Percentiles rank a stretch among this genome's conserved stretches.
Conservation (phyloP, 2,797 vertebrate species). For the Cryptoblepharus egeriae region DNA sequence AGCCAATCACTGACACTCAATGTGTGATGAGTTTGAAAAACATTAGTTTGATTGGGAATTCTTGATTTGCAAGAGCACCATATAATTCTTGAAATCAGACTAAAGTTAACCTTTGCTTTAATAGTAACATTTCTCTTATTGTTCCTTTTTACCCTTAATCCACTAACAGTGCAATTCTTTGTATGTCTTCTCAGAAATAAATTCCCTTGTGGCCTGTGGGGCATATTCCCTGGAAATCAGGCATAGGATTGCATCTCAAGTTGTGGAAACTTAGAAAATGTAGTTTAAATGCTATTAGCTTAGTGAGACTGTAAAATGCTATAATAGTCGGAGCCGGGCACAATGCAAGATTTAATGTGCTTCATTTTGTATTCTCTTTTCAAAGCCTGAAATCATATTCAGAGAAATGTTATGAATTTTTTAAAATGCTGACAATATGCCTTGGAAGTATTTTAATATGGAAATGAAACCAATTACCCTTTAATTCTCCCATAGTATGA, state of each 20-base stretch:
- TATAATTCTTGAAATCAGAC: slow-evolving; percentile 48
- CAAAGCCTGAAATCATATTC: slow-evolving; percentile 52
- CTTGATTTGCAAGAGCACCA: neutral
- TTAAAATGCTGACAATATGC: slow-evolving; percentile 36
- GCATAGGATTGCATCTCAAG: slow-evolving; percentile 23
- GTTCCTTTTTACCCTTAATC: neutral
- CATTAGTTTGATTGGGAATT: no score
- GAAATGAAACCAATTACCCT: slow-evolving; percentile 36
- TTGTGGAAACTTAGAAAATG: slow-evolving; percentile 70
- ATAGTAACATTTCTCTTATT: slow-evolving; percentile 58
- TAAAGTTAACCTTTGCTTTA: slow-evolving; percentile 49
- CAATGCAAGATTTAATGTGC: slow-evolving; percentile 62
- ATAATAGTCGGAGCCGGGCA: slow-evolving; percentile 66
- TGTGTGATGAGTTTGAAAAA: no score
- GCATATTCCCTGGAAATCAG: no score
- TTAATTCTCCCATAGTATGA: slow-evolving; percentile 24
- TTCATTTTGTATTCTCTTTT: slow-evolving; percentile 56
- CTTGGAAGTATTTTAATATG: slow-evolving; percentile 35
- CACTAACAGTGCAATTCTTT: no score
- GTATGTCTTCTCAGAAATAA: no score
- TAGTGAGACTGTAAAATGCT: slow-evolving; percentile 67
- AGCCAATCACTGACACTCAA: no score
- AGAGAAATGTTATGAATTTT: slow-evolving; percentile 54
- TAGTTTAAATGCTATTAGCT: slow-evolving; percentile 67
- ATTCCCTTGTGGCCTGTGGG: no score